Evolutionary conservation across 2,888 invertebrate genomes (phyloP), one percentile per base, ranked within the genome.

Genomic region (Tiliacea citrago): DNA sequence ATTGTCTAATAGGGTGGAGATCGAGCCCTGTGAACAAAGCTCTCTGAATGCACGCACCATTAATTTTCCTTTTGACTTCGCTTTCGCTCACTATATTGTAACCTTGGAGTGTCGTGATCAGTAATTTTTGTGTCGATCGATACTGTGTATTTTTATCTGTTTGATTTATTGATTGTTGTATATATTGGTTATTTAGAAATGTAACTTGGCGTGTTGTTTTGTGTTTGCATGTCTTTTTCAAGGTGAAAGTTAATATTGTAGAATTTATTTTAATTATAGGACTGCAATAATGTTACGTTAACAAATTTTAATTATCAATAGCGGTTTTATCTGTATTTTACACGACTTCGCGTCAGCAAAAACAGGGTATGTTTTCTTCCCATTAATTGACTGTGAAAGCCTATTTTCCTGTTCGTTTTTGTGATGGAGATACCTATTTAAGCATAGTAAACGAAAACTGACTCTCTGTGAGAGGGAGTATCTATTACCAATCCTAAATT

Each of bases 61-160:
- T 86, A 83, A 85, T 74, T 82, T 87, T 88, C 88, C 86, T 91
- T 88, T 92, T 86, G 83, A 93, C 93, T 91, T 93, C 90, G 94
- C 94, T 94, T 94, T 71, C 63, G 93, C 93, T 83, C 68, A 77
- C 68, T 61, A 45, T 55, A 5, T 58, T 45, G 18, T 68, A 73
- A 81, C 91, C 93, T 91, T 92, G 92, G 92, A 87, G 81, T 88
- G 86, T 82, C 83, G 75, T 77, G 83, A 82, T 87, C 83, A 84
- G 84, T 79, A 67, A 49, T 75, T 70, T 35, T 62, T 58, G 35
- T 79, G 73, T 63, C 16, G n/a, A 60, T 63, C 16, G n/a, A 60
- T 68, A 62, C 45, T 24, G 21, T 75, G 24, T 57, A 10, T 29
- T 39, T 75, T 45, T 68, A n/a, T 68, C 39, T 42, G 35, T 70